Conservation (phyloP, 1,140 invertebrate genomes). For the Drosophila micromelanica region DNA sequence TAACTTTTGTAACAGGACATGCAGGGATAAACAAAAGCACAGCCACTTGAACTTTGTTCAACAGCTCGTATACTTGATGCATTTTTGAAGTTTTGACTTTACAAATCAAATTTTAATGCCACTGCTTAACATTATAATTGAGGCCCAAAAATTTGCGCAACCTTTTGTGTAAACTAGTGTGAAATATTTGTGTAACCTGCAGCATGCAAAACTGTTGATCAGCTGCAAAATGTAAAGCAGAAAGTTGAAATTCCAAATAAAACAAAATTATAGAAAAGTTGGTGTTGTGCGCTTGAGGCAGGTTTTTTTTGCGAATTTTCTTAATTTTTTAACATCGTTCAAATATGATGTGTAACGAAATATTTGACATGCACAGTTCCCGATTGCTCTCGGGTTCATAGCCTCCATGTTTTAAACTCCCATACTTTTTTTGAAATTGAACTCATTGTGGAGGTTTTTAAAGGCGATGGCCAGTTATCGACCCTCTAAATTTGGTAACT, state of each 20-base stretch:
- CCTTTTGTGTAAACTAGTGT: background rate
- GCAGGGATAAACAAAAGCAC: slow-evolving; percentile 32
- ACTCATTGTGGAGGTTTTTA: too few species aligned
- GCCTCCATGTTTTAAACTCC: too few species aligned
- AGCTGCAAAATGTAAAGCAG: background rate
- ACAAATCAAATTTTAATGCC: slow-evolving; percentile 29
- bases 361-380: too few species aligned
- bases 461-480: too few species aligned
- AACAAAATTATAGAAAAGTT: background rate
- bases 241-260: background rate
- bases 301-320: background rate
- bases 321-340: too few species aligned
- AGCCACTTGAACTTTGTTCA: slow-evolving; percentile 29
- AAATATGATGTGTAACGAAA: too few species aligned
- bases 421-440: too few species aligned
- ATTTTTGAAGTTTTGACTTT: slow-evolving; percentile 35
- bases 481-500: too few species aligned
- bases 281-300: background rate
- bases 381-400: too few species aligned
- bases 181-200: background rate
- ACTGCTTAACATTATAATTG: slow-evolving; percentile 46
- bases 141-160: slow-evolving; percentile 18
- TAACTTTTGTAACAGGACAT: slow-evolving; percentile 54
- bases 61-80: slow-evolving; percentile 31
- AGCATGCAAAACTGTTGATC: background rate